phyloP scores from a whole-genome alignment of 2,113 vertebrate genomes.

The Gadus macrocephalus region DNA sequence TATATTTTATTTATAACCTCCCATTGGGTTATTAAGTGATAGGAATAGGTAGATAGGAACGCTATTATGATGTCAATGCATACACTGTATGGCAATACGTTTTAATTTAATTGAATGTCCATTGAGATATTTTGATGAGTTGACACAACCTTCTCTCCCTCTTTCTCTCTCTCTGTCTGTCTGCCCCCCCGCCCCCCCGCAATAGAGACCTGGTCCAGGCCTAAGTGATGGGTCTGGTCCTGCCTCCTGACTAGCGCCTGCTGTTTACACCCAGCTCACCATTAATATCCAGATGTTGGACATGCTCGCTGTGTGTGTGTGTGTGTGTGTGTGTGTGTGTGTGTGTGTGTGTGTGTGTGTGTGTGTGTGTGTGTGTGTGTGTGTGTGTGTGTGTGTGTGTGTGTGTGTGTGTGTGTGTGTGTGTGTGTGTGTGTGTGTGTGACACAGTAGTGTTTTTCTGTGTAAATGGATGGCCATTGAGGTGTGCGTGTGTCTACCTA shows the following conservation, averaged over 20 bases:
- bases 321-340: background rate
- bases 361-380: constrained; percentile 7
- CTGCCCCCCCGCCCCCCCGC: constrained; percentile 1
- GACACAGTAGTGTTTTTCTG: too few species aligned
- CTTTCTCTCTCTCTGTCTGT: background rate
- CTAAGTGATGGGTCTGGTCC: constrained; percentile 64
- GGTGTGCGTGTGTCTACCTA: constrained; percentile 2
- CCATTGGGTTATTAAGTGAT: too few species aligned
- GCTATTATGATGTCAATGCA: too few species aligned
- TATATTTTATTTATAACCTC: too few species aligned
- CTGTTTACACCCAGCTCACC: constrained; percentile 62
- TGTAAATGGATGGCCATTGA: too few species aligned
- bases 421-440: too few species aligned
- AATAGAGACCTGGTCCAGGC: constrained; percentile 37
- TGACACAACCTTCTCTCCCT: background rate
- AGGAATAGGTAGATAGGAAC: too few species aligned
- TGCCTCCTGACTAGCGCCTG: constrained; percentile 65
- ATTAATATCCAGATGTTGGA: constrained; percentile 65
- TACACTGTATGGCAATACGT: too few species aligned
- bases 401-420: background rate
- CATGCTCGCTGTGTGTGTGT: constrained; percentile 30
- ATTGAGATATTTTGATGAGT: too few species aligned
- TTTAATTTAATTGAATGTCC: too few species aligned
- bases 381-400: constrained; percentile 10
- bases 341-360: too few species aligned